Conservation (phyloP, 2,888 invertebrate genomes). For the Liopterus haemorrhoidalis region DNA sequence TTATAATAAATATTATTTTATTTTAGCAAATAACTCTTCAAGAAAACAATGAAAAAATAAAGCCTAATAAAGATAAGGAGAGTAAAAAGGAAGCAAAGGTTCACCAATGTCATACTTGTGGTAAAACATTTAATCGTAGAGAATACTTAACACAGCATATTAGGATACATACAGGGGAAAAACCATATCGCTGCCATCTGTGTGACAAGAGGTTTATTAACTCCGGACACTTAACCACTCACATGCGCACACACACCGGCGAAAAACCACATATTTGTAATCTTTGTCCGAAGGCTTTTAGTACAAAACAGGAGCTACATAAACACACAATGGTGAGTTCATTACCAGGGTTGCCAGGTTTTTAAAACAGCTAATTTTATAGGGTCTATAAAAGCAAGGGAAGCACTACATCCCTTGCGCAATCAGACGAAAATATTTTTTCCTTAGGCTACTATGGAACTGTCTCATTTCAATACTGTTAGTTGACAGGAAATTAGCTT, state of each 20-base stretch:
- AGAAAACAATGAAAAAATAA: no score
- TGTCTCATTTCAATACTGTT: no score
- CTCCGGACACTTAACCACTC: slow-evolving; percentile 39
- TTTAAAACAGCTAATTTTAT: background rate
- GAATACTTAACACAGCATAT: slow-evolving; percentile 40
- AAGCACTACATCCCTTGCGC: no score
- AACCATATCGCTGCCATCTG: slow-evolving; percentile 38
- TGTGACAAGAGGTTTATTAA: slow-evolving; percentile 39
- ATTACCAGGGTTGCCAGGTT: no score
- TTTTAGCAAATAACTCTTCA: no score
- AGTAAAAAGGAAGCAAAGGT: slow-evolving; percentile 36
- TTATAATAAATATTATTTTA: no score
- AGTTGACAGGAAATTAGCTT: no score
- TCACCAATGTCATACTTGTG: slow-evolving; percentile 43
- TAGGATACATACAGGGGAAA: slow-evolving; percentile 39
- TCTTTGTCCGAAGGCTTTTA: slow-evolving; percentile 38
- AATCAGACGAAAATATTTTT: no score
- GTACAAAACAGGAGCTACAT: slow-evolving; percentile 37
- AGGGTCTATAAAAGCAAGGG: no score
- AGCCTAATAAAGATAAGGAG: slow-evolving; percentile 23
- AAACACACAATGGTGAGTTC: slow-evolving; percentile 38
- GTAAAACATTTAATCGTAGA: slow-evolving; percentile 41
- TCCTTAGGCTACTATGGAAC: no score
- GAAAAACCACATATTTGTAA: slow-evolving; percentile 35
- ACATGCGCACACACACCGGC: slow-evolving; percentile 39